Evolutionary conservation across 2,888 invertebrate species (phyloP), one percentile per base, ranked within the genome.

Genomic region (Eupithecia exiguata): DNA sequence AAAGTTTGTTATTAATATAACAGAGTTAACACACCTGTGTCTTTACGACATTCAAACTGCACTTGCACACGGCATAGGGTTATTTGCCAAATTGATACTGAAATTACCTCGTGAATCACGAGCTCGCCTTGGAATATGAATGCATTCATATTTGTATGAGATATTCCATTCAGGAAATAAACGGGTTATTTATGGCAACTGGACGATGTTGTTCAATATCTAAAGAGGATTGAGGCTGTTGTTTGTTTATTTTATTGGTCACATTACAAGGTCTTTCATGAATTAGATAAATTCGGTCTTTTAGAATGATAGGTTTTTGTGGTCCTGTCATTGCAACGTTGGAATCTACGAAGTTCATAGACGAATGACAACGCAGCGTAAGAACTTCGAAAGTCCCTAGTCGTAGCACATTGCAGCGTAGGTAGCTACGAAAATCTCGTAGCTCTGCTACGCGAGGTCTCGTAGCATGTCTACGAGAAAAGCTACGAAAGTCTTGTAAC

Each of bases 21-120:
- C 35, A 62, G 35, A 35, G n/a, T 43, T 43, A 40, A 38, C 40
- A 40, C 66, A n/a, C 36, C 62, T 62, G 62, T 62, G 35, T 65
- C 10, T n/a, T 65, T 38, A 30, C 21, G 18, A 69, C 12, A 66
- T 72, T 63, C 71, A 30, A 61, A 61, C 70, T 65, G 43, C 73
- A 68, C 71, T 69, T 72, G 79, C 70, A 61, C 71, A 68, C 66
- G 71, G 58, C 69, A 69, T 68, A 36, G 7, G 66, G 69, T 16
- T 70, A 72, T 80, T 72, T 77, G 78, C 80, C 78, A 80, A 80
- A 77, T 77, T 66, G 36, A 36, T 62, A 49, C 67, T 72, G 72
- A 77, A 74, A 69, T 77, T 77, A 74, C 74, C 65, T 71, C 63
- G 58, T 72, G 74, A 74, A 67, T 73, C 77, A 75, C 53, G 63